Conservation (phyloP, 2,888 invertebrate species). For the Aspidapion aeneum region DNA sequence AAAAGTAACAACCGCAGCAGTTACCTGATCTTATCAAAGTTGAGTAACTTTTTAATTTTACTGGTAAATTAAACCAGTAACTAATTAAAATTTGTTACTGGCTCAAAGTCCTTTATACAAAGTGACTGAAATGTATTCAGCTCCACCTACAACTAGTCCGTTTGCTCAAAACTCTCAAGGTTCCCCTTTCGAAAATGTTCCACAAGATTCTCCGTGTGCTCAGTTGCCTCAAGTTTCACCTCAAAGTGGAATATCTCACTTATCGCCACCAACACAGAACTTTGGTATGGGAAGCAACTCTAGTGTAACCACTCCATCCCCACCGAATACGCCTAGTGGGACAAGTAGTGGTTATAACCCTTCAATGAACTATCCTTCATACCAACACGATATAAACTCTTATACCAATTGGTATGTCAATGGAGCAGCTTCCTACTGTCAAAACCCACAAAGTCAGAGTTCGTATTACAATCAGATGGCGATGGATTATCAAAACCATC, state of each 20-base stretch:
- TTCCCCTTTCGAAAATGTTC: slow-evolving; percentile 10
- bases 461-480: slow-evolving; percentile 12
- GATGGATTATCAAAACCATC: slow-evolving; percentile 8
- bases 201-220: slow-evolving; percentile 14
- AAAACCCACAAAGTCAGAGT: slow-evolving; percentile 2
- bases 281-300: slow-evolving; percentile 10
- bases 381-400: slow-evolving; percentile 9
- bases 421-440: slow-evolving; percentile 5
- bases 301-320: slow-evolving; percentile 7
- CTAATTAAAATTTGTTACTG: too few species aligned
- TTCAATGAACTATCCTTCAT: slow-evolving; percentile 1
- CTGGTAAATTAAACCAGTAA: too few species aligned
- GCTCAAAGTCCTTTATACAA: slow-evolving; percentile 15
- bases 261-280: slow-evolving; percentile 5
- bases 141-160: slow-evolving; percentile 7
- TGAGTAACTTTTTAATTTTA: too few species aligned
- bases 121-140: slow-evolving; percentile 18
- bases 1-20: too few species aligned
- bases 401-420: slow-evolving; percentile 19
- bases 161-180: slow-evolving; percentile 9
- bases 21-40: too few species aligned
- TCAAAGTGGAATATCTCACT: slow-evolving; percentile 15
- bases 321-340: slow-evolving; percentile 1
- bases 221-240: slow-evolving; percentile 21
- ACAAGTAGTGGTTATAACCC: background rate